phyloP scores from a whole-genome alignment of 2,888 invertebrate species.

The Sepiola atlantica region DNA sequence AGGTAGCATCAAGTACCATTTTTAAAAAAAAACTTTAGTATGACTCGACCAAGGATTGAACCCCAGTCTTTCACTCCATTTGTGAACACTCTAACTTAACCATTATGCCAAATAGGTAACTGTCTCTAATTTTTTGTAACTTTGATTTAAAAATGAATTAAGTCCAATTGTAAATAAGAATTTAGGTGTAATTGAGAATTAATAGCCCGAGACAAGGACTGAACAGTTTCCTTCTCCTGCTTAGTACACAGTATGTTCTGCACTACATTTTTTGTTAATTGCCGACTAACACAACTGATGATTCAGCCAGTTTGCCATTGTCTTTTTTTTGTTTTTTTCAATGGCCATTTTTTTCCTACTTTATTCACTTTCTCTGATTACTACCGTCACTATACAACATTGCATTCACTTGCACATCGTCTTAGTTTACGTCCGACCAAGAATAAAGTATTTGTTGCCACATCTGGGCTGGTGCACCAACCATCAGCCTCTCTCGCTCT shows the following conservation, averaged over 20 bases:
- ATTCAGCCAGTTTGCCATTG: neutral
- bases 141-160: neutral
- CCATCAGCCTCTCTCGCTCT: no score
- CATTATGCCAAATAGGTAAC: neutral
- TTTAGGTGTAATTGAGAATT: neutral
- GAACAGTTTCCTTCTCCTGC: neutral
- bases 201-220: neutral
- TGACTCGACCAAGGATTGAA: no score
- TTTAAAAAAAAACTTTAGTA: no score
- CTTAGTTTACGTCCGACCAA: neutral
- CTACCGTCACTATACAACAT: neutral
- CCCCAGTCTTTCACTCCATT: no score
- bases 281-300: neutral
- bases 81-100: no score
- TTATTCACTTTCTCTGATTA: neutral
- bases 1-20: no score
- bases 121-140: neutral
- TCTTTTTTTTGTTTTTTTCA: neutral
- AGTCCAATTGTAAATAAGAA: neutral
- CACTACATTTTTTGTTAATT: neutral
- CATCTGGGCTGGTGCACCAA: no score
- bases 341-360: neutral
- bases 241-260: neutral
- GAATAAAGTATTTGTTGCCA: no score
- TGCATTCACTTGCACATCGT: neutral